Evolutionary conservation across 2,113 vertebrate genomes (phyloP).

Genomic region (Daboia siamensis): DNA sequence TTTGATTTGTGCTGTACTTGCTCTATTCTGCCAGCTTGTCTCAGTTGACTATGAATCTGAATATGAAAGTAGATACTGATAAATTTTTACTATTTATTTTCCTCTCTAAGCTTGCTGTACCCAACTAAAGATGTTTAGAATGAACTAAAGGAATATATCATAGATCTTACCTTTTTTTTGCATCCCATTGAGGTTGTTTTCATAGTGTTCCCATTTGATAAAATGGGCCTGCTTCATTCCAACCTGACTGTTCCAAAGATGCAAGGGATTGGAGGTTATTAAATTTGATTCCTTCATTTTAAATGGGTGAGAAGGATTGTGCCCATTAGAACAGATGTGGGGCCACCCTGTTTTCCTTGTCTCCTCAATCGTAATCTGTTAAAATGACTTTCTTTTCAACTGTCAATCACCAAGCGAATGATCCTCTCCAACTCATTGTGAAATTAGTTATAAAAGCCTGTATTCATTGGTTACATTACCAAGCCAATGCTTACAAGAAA

Average conservation of each 20-base stretch:
- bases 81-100: not conserved
- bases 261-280: not conserved
- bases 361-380: not conserved
- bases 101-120: not conserved
- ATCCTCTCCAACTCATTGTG: not conserved
- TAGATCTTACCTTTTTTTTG: not conserved
- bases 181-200: not conserved
- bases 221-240: not conserved
- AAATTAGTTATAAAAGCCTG: not conserved
- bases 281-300: not conserved
- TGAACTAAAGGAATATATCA: not conserved
- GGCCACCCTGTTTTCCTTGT: not conserved
- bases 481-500: not conserved
- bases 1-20: not conserved
- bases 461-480: not conserved
- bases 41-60: not conserved
- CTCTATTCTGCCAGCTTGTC: not conserved
- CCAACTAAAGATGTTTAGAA: not conserved
- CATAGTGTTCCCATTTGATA: not conserved
- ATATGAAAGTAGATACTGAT: not conserved
- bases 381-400: not conserved
- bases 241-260: not conserved
- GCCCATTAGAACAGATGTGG: not conserved
- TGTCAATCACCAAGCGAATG: not conserved
- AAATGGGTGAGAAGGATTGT: not conserved